Evolutionary conservation across 2,888 invertebrate species (phyloP), one percentile per base, ranked within the genome.

Genomic region (Sarcophaga caerulescens): DNA sequence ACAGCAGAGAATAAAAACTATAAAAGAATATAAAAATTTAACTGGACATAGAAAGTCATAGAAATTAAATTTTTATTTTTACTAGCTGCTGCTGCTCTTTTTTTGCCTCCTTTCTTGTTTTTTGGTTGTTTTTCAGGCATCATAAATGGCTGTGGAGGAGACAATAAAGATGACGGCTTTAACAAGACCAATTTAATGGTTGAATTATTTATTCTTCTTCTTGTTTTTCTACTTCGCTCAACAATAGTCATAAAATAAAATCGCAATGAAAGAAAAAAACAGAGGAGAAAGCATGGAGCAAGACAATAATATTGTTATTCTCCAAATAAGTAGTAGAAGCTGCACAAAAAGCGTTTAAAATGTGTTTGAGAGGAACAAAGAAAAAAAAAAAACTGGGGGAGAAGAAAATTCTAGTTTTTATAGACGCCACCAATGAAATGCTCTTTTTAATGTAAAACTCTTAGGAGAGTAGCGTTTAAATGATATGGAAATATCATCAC

Each of bases 31-130:
- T 65, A 65, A 75, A 75, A 63, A 47, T 65, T 76, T 66, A 76
- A 68, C 57, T 57, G 66, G 17, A n/a, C 57, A 59, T 59, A 68
- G 59, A 66, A 65, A 44, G 52, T 35, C 52, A 75, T 65, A 52
- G 66, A 76, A 76, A 68, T 76, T 14, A 66, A 21, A n/a, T 68
- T 57, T 66, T 76, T 68, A 68, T 76, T 66, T 68, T 68, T 68
- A 59, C 21, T 68, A 10, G 19, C 35, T 35, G 47, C 12, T 4
- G 4, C 0, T n/a, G n/a, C n/a, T n/a, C n/a, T 52, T 35, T 35
- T 35, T 35, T 35, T 1, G 35, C 52, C 14, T 47, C 0, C 47
- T 14, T 47, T 4, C 14, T 52, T 52, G n/a, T 52, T 52, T 52
- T 52, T 52, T 52, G 1, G 35, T 35, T 35, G 35, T 10, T 23